Conservation (phyloP, 2,888 invertebrate species). For the Chymomyza fuscimana region DNA sequence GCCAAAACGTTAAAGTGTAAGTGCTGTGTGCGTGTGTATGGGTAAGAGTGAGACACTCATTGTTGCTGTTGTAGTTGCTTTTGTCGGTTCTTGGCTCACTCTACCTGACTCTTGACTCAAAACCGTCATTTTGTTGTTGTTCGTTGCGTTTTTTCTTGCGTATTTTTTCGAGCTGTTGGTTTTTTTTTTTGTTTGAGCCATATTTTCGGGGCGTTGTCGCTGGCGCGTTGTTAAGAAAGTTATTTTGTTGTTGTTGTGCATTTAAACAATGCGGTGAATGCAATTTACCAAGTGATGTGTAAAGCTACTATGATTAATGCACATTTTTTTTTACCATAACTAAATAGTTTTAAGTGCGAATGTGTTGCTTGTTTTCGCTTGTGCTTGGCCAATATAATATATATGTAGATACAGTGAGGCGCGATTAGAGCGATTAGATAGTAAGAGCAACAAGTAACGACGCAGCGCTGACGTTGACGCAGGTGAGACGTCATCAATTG, state of each 20-base stretch:
- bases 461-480: slow-evolving; percentile 29
- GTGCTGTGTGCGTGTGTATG: slow-evolving; percentile 21
- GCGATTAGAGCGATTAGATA: slow-evolving; percentile 18
- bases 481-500: slow-evolving; percentile 59
- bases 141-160: slow-evolving; percentile 60
- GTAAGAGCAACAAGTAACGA: slow-evolving; percentile 19
- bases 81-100: slow-evolving; percentile 23
- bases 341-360: slow-evolving; percentile 19
- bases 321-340: slow-evolving; percentile 9
- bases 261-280: neutral
- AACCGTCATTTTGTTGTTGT: slow-evolving; percentile 66
- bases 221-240: slow-evolving; percentile 25
- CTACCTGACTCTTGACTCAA: slow-evolving; percentile 57
- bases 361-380: neutral
- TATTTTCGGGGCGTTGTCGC: slow-evolving; percentile 68
- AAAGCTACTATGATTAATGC: neutral
- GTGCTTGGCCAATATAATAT: neutral
- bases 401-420: neutral
- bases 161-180: slow-evolving; percentile 26
- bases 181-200: slow-evolving; percentile 21
- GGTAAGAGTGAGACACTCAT: neutral
- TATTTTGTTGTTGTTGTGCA: neutral
- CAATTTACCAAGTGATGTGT: neutral
- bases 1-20: slow-evolving; percentile 33
- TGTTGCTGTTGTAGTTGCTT: no score